Conservation (phyloP, 2,113 vertebrate genomes). For the Neolamprologus caudopunctatus region DNA sequence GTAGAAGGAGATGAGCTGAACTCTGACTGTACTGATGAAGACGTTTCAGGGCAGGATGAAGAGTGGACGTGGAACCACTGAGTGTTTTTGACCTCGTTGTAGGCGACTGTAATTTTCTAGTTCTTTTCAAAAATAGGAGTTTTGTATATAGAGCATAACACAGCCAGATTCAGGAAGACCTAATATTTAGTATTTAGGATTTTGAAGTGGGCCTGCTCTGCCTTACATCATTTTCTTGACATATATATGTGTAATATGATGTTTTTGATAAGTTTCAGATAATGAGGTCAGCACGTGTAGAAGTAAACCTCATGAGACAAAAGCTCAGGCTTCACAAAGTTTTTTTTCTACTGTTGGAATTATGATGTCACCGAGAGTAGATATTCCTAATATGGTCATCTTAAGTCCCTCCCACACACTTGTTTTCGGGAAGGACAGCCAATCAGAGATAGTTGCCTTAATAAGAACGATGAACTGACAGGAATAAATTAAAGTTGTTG, state of each 20-base stretch:
- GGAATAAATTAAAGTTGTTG: not conserved
- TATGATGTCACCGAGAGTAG: not conserved
- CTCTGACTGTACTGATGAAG: not conserved
- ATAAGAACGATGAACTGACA: not conserved
- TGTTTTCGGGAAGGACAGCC: not conserved
- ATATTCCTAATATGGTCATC: not conserved
- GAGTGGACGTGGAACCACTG: constrained; percentile 8
- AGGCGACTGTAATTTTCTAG: not conserved
- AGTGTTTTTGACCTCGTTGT: not conserved
- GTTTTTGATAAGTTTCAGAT: not conserved
- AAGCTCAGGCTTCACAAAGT: not conserved
- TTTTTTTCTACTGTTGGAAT: not conserved
- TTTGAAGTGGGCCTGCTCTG: not conserved
- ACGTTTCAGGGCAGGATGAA: not conserved
- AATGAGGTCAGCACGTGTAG: accelerated
- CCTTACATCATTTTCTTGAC: not conserved
- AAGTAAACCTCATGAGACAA: accelerated
- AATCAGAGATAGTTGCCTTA: not conserved
- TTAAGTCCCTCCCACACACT: not conserved
- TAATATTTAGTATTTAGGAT: not conserved
- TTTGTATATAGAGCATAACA: not conserved
- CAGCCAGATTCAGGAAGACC: not conserved
- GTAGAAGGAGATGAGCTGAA: not conserved
- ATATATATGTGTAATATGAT: not conserved
- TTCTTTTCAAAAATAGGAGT: not conserved